phyloP scores from a whole-genome alignment of 2,113 vertebrate species.

The Actenoides lindsayi region DNA sequence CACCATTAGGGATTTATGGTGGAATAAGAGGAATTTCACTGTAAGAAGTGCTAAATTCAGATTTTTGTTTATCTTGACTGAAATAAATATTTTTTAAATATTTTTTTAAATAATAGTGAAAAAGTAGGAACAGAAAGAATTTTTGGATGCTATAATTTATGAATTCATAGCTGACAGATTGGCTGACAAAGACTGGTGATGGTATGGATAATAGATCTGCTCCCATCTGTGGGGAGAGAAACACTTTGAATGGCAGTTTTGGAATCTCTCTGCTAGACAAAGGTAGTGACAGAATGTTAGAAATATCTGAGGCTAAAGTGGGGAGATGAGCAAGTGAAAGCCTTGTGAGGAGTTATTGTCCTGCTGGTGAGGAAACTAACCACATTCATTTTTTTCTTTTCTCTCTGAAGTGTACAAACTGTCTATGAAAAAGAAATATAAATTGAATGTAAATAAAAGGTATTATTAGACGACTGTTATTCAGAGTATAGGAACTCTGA shows the following conservation, averaged over 20 bases:
- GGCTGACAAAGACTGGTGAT: conserved; percentile 60
- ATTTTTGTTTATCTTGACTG: conserved; percentile 24
- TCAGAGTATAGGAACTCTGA: not conserved
- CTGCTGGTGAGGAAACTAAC: not conserved
- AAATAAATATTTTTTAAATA: conserved; percentile 33
- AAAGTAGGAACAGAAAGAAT: conserved; percentile 20
- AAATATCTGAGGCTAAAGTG: conserved; percentile 34
- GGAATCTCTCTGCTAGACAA: conserved; percentile 58
- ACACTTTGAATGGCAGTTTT: conserved; percentile 60
- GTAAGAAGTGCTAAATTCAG: conserved; percentile 14
- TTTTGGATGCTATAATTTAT: conserved; percentile 60
- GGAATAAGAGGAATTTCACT: conserved; percentile 54
- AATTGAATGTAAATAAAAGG: not conserved
- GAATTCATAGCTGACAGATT: conserved; percentile 64
- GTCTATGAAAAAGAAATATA: not conserved
- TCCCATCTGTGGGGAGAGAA: conserved; percentile 57
- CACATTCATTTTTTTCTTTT: not conserved
- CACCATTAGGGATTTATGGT: not conserved
- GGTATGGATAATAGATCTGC: conserved; percentile 57
- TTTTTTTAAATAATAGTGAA: conserved; percentile 9
- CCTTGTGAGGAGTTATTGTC: conserved; percentile 1
- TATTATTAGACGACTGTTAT: not conserved
- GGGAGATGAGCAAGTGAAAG: conserved; percentile 5
- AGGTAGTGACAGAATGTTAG: conserved; percentile 54
- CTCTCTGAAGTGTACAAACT: not conserved